phyloP scores from a whole-genome alignment of 1,140 invertebrate species.

The Tetranychus cinnabarinus region DNA sequence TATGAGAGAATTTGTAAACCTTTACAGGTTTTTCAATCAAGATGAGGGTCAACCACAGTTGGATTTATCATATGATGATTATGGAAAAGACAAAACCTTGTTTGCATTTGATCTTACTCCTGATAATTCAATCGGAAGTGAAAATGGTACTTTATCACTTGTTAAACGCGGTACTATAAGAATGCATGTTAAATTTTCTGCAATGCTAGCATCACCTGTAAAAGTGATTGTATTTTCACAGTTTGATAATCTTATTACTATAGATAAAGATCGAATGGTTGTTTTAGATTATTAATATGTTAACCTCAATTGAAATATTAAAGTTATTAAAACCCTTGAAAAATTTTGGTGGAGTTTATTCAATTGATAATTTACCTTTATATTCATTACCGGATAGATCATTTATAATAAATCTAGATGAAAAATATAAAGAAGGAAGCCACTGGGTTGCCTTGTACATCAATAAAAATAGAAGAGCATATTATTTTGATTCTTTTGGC shows the following conservation, averaged over 20 bases:
- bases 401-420: too few species aligned
- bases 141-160: background rate
- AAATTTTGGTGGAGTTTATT: too few species aligned
- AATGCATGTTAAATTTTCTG: background rate
- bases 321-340: too few species aligned
- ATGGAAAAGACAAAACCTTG: background rate
- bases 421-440: too few species aligned
- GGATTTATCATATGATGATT: background rate
- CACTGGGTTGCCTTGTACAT: too few species aligned
- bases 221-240: background rate
- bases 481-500: too few species aligned
- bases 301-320: background rate
- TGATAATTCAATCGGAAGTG: background rate
- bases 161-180: background rate
- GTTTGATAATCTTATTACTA: background rate
- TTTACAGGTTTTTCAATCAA: background rate
- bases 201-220: background rate
- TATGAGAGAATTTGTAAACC: conserved; percentile 1
- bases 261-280: background rate
- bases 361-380: too few species aligned
- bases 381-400: too few species aligned
- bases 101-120: background rate
- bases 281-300: background rate
- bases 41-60: background rate
- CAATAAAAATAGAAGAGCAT: too few species aligned